Evolutionary conservation across 1,140 invertebrate species (phyloP).

Genomic region (Ctenoplectra terminalis): DNA sequence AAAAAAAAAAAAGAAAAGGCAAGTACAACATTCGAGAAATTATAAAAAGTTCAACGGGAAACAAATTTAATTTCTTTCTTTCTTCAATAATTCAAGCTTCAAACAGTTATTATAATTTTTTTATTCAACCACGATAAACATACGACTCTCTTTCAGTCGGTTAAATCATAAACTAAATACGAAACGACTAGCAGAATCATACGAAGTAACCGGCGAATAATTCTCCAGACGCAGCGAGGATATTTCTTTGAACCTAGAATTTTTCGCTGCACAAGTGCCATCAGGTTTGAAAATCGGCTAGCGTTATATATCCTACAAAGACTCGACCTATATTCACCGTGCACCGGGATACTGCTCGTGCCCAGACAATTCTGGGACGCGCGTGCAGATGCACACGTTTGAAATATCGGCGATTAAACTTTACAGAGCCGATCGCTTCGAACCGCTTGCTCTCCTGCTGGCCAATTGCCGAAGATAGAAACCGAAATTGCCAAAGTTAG

Average conservation of each 20-base stretch:
- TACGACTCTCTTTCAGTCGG: too few species aligned
- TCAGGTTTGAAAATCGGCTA: conserved; percentile 19
- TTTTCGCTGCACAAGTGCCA: conserved; percentile 2
- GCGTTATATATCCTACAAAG: conserved; percentile 2
- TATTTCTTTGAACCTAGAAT: conserved; percentile 5
- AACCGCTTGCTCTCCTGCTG: not conserved
- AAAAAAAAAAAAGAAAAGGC: too few species aligned
- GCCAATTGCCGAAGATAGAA: not conserved
- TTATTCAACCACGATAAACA: too few species aligned
- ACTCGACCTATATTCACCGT: conserved; percentile 23
- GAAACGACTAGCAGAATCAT: not conserved
- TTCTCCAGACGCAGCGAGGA: not conserved
- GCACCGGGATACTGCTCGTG: not conserved
- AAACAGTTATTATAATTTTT: too few species aligned
- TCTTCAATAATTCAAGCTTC: too few species aligned
- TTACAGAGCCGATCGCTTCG: not conserved
- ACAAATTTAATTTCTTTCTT: too few species aligned
- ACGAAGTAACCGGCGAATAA: not conserved
- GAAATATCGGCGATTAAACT: conserved; percentile 32
- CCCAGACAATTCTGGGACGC: conserved; percentile 7
- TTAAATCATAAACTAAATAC: not conserved
- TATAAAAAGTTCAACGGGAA: too few species aligned
- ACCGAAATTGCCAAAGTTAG: conserved; percentile 9
- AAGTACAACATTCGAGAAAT: too few species aligned
- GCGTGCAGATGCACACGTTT: conserved; percentile 11